phyloP scores from a whole-genome alignment of 2,113 vertebrate species.

The Percopsis transmontana region DNA sequence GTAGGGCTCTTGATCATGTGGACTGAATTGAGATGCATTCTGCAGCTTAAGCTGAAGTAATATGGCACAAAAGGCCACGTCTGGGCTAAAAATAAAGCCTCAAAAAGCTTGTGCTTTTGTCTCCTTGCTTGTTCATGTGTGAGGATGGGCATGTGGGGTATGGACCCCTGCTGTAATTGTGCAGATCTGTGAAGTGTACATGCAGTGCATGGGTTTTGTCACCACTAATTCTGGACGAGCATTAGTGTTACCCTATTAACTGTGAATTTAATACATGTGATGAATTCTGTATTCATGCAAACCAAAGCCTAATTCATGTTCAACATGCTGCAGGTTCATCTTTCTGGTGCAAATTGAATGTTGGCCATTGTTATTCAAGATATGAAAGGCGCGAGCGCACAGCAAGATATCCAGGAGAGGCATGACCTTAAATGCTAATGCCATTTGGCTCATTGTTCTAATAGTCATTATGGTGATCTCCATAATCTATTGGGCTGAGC shows the following conservation, averaged over 20 bases:
- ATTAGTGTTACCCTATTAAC: constrained; percentile 29
- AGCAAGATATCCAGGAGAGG: constrained; percentile 38
- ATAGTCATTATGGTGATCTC: constrained; percentile 64
- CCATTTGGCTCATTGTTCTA: constrained; percentile 72
- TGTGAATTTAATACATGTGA: constrained; percentile 9
- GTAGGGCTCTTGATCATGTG: constrained; percentile 16
- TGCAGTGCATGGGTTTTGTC: constrained; percentile 13
- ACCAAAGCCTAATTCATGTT: constrained; percentile 17
- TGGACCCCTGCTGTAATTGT: constrained; percentile 5
- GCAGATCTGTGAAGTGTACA: background rate
- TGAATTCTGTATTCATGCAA: constrained; percentile 11
- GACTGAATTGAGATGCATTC: constrained; percentile 17
- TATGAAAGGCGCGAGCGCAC: constrained; percentile 38
- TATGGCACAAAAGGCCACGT: constrained; percentile 7
- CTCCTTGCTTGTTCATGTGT: constrained; percentile 25
- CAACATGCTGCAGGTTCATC: constrained; percentile 30
- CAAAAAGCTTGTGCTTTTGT: constrained; percentile 31
- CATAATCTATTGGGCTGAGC: constrained; percentile 70
- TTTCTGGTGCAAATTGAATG: constrained; percentile 35
- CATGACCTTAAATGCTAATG: constrained; percentile 60
- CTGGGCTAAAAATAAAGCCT: constrained; percentile 55
- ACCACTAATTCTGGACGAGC: constrained; percentile 10
- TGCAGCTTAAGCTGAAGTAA: constrained; percentile 22
- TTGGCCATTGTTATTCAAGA: constrained; percentile 38
- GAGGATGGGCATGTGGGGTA: background rate